Conservation (phyloP, 2,888 invertebrate species). For the Erynnis tages region DNA sequence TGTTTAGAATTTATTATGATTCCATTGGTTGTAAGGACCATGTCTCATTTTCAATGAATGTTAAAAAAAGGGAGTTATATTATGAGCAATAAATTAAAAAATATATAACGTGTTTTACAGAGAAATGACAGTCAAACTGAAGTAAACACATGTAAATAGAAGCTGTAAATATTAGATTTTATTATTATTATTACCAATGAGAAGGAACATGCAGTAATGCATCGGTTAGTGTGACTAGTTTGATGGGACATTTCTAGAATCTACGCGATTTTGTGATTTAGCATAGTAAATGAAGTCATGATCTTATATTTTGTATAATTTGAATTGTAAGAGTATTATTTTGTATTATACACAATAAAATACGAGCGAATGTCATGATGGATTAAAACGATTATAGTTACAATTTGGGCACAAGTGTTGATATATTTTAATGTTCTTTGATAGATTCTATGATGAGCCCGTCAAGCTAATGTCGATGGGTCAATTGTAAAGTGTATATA, state of each 20-base stretch:
- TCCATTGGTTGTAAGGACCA: slow-evolving; percentile 31
- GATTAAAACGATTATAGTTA: slow-evolving; percentile 2
- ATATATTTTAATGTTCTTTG: slow-evolving; percentile 12
- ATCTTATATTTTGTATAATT: slow-evolving; percentile 4
- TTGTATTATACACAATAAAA: not conserved
- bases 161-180: slow-evolving; percentile 60
- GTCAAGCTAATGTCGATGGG: slow-evolving; percentile 60
- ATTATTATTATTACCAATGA: slow-evolving; percentile 67
- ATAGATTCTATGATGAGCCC: slow-evolving; percentile 39
- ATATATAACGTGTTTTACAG: slow-evolving; percentile 33
- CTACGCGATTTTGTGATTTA: slow-evolving; percentile 26
- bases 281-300: slow-evolving; percentile 2
- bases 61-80: slow-evolving; percentile 12
- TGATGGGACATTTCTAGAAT: slow-evolving; percentile 48
- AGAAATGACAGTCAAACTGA: slow-evolving; percentile 53
- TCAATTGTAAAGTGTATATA: slow-evolving; percentile 81
- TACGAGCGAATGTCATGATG: slow-evolving; percentile 5
- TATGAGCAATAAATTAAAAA: slow-evolving; percentile 18
- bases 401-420: slow-evolving; percentile 23
- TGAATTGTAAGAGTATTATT: slow-evolving; percentile 4
- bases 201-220: slow-evolving; percentile 59
- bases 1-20: slow-evolving; percentile 9
- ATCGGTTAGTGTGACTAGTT: slow-evolving; percentile 54
- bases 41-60: slow-evolving; percentile 32
- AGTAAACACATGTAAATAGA: slow-evolving; percentile 47